Base-by-base conservation (phyloP, 2,113 vertebrate genomes). In the Salvelinus sp. region DNA sequence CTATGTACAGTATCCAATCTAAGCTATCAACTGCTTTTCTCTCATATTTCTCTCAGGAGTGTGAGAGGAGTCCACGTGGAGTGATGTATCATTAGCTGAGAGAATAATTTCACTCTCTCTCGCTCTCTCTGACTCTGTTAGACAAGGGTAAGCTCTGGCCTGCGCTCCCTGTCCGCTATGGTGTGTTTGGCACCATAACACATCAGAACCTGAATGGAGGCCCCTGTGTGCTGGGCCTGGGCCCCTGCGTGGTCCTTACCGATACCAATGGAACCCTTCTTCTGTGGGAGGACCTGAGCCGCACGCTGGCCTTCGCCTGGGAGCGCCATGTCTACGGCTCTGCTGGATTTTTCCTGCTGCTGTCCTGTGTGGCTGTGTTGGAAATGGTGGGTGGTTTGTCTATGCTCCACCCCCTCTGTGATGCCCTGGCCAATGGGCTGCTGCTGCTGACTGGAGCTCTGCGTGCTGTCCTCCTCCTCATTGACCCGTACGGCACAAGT, bases 241-340 rank as follows among this genome's bases (percentile, higher is more conserved):
- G 86, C 12, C 80, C 75, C 22, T 92, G 91, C 75, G 60, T 81
- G 47, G 69, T 79, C 77, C 76, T 86, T 10, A 76, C 83, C 20
- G 85, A 78, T 4, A 73, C 91, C 74, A 96, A 96, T 14, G 82
- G 87, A 74, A 97, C 95, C 7, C 81, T 38, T 67, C 87, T 94
- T 69, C 91, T 74, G 44, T 97, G 97, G 96, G 91, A 93, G 0
- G 95, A 97, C 75, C 91, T 97, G 82, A 93, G 84, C 62, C 94
- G 80, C 57, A 94, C 86, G 1, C 89, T 98, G 74, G 91, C 95
- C 69, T 93, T 96, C 67, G 83, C 95, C 72, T 97, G 96, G 96
- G 94, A 95, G 28, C 87, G 95, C 44, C 96, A 97, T 0, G 88
- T 97, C 57, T 97, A 94, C 0, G 95, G 95, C 44, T 86, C 83